phyloP scores from a whole-genome alignment of 2,797 vertebrate genomes.

The Chromobotia macracanthus region DNA sequence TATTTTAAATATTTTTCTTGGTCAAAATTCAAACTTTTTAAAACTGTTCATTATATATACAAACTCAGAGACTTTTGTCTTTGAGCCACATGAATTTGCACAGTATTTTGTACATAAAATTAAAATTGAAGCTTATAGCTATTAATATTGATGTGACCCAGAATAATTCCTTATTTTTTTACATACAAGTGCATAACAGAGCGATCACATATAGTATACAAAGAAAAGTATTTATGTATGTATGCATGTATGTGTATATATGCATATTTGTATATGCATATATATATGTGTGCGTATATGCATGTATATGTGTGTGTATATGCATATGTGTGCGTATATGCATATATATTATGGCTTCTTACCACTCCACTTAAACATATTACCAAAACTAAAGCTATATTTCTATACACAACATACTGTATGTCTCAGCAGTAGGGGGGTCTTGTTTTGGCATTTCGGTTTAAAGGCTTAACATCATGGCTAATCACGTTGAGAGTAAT shows the following conservation, averaged over 20 bases:
- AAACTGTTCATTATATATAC: conserved; percentile 12
- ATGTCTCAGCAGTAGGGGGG: not conserved
- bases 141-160: not conserved
- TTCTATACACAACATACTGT: too few species aligned
- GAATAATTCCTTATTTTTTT: conserved; percentile 1
- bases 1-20: not conserved
- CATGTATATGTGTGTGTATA: too few species aligned
- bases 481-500: conserved; percentile 33
- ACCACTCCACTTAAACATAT: not conserved
- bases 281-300: too few species aligned
- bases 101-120: conserved; percentile 4
- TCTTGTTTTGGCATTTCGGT: conserved; percentile 17
- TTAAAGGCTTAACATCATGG: conserved; percentile 24
- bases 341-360: not conserved
- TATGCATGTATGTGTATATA: too few species aligned
- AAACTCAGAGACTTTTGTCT: not conserved
- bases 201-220: not conserved
- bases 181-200: not conserved
- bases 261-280: too few species aligned
- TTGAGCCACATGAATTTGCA: conserved; percentile 16
- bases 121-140: not conserved
- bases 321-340: too few species aligned
- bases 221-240: not conserved
- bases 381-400: too few species aligned
- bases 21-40: not conserved